Base-by-base conservation (phyloP, 2,888 invertebrate genomes). In the Aproaerema taeniolella region DNA sequence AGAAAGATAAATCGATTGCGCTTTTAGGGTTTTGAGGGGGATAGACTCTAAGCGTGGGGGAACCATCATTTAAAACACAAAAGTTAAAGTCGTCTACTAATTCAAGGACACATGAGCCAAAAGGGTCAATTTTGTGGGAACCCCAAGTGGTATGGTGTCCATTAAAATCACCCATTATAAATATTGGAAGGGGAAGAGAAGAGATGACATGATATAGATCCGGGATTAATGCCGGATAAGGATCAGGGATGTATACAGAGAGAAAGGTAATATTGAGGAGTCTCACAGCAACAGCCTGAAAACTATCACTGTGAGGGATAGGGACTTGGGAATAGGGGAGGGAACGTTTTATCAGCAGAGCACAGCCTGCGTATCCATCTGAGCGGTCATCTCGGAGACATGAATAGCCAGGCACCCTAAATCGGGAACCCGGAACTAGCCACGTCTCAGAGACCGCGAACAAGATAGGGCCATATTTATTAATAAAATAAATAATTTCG, bases 351-450 rank as follows among this genome's bases (percentile, higher is more conserved):
- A 39, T 34, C 0, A 43, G 12, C 3, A 50, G 15, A 10, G 43
- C 43, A 15, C 34, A 10, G 2, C 52, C 52, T 7, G 33, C 55
- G 29, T 48, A 45, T 1, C 52, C 52, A 26, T 56, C 52, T 15
- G 2, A 10, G 25, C 52, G 44, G 40, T 52, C 52, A 38, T 52
- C 48, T 11, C 53, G 41, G 5, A 54, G 41, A 41, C 52, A 50
- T 3, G 48, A 28, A 31, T 41, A 53, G 6, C 51, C 52, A 2
- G 40, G 37, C 2, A 48, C 14, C 15, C 42, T 17, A 26, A 26
- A 26, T 9, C n/a, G n/a, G n/a, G 26, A 26, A 12, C 14, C 5
- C 12, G 12, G 11, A n/a, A 39, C 20, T n/a, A 50, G 31, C 49
- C 53, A 53, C 11, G 47, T 43, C 44, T 50, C 49, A 30, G 42